A percentile compares a stretch with the other conserved stretches of the same genome.
These are phyloP conservation scores for Mya arenaria DNA, from an alignment of 1,140 invertebrate species.

Conservation along the genomic window DNA sequence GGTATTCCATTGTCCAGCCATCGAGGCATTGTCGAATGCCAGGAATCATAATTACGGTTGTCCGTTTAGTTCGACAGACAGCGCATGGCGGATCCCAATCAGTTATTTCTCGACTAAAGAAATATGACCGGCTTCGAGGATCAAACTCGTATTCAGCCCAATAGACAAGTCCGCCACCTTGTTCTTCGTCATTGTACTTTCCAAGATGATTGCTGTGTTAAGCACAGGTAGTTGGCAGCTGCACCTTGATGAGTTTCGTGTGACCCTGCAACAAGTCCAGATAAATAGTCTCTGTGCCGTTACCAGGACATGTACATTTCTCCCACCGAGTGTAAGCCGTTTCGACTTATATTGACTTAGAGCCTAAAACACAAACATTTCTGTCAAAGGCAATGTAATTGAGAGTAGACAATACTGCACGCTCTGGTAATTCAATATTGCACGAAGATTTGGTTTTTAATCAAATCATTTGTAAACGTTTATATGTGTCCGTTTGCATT, in stretches of 20 bases:
- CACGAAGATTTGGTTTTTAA: no score
- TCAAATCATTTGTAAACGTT: no score
- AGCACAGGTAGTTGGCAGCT: not conserved
- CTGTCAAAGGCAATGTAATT: no score
- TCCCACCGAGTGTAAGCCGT: not conserved
- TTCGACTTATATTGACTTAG: no score
- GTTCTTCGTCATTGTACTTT: not conserved
- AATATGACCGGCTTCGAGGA: not conserved
- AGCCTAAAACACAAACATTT: no score
- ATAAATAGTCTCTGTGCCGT: not conserved
- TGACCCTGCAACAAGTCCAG: not conserved
- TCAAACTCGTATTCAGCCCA: not conserved
- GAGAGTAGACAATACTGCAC: no score
- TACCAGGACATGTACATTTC: not conserved
- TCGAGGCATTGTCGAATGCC: slow-evolving; percentile 5
- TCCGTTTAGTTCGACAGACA: slow-evolving; percentile 18
- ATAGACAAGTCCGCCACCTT: not conserved
- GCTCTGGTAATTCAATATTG: no score
- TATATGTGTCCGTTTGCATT: no score
- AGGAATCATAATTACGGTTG: slow-evolving; percentile 10
- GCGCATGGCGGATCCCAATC: slow-evolving; percentile 56
- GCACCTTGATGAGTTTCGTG: not conserved
- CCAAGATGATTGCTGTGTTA: not conserved
- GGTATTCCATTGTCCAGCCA: slow-evolving; percentile 37
- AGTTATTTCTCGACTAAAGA: not conserved